Evolutionary conservation across 2,888 invertebrate species (phyloP).

Genomic region (Ceraclea dissimilis): DNA sequence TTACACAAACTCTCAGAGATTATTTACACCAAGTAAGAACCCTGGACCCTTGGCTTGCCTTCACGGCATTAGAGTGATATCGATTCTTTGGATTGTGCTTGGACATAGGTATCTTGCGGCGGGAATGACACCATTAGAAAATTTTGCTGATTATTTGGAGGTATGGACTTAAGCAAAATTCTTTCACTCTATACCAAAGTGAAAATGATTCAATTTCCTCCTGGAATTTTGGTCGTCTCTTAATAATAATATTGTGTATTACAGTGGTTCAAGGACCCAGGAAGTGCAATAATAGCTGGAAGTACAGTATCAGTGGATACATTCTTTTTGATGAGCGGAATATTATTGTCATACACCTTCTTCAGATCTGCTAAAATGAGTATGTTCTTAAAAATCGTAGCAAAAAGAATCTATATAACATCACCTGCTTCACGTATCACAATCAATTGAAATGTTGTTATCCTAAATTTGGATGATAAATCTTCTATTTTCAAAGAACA

Average conservation of each 20-base stretch:
- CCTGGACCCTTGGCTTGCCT: constrained; percentile 18
- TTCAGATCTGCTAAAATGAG: constrained; percentile 10
- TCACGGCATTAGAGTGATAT: constrained; percentile 23
- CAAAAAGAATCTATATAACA: not conserved
- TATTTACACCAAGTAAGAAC: constrained; percentile 6
- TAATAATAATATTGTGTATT: not conserved
- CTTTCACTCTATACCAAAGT: too few relatives aligned
- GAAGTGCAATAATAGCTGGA: constrained; percentile 8
- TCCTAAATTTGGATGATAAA: too few relatives aligned
- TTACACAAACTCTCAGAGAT: constrained; percentile 9
- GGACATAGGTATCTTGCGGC: constrained; percentile 9
- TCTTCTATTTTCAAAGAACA: too few relatives aligned
- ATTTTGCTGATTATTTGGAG: not conserved
- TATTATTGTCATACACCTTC: constrained; percentile 43
- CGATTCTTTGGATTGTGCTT: constrained; percentile 23
- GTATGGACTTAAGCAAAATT: too few relatives aligned
- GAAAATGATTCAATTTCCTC: too few relatives aligned
- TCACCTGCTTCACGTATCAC: too few relatives aligned
- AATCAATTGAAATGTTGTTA: too few relatives aligned
- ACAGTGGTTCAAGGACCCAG: too few relatives aligned
- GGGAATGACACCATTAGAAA: not conserved
- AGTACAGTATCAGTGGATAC: constrained; percentile 51
- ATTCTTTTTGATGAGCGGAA: constrained; percentile 55
- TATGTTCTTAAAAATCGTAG: constrained; percentile 29
- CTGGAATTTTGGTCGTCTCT: too few relatives aligned